A percentile compares a stretch with the other conserved stretches of the same genome.
phyloP scores from a whole-genome alignment of 2,888 invertebrate genomes.

The Cosmopolites sordidus region DNA sequence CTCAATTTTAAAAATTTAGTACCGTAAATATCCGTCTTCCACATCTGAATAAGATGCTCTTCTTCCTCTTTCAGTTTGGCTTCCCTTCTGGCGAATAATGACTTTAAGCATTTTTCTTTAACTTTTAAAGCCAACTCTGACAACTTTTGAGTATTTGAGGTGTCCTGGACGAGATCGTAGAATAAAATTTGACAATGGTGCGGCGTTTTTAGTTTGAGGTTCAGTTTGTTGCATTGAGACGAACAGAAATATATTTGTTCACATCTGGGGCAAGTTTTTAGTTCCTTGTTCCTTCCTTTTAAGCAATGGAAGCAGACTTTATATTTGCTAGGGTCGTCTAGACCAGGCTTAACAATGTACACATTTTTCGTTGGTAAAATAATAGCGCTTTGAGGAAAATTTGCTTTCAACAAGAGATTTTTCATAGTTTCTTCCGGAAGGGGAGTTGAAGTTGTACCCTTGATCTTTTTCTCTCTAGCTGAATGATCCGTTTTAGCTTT shows the following conservation, averaged over 20 bases:
- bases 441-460: background rate
- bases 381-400: background rate
- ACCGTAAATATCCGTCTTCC: constrained; percentile 29
- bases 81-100: constrained; percentile 12
- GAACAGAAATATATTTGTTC: constrained; percentile 43
- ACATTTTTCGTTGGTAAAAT: background rate
- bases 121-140: constrained; percentile 3
- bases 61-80: constrained; percentile 7
- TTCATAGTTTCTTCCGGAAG: background rate
- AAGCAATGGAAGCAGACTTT: constrained; percentile 43
- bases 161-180: constrained; percentile 15
- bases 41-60: constrained; percentile 20
- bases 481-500: constrained; percentile 1
- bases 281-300: constrained; percentile 29
- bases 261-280: constrained; percentile 41
- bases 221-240: constrained; percentile 38
- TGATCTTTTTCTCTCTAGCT: constrained; percentile 9
- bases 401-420: constrained; percentile 1
- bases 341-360: constrained; percentile 16
- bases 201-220: constrained; percentile 28
- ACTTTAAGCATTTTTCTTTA: constrained; percentile 8
- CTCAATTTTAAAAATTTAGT: constrained; percentile 16
- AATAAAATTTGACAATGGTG: constrained; percentile 29
- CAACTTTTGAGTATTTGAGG: constrained; percentile 7
- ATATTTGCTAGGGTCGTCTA: constrained; percentile 33